Conservation (phyloP, 2,113 vertebrate species). For the Cynopterus brachyotis region DNA sequence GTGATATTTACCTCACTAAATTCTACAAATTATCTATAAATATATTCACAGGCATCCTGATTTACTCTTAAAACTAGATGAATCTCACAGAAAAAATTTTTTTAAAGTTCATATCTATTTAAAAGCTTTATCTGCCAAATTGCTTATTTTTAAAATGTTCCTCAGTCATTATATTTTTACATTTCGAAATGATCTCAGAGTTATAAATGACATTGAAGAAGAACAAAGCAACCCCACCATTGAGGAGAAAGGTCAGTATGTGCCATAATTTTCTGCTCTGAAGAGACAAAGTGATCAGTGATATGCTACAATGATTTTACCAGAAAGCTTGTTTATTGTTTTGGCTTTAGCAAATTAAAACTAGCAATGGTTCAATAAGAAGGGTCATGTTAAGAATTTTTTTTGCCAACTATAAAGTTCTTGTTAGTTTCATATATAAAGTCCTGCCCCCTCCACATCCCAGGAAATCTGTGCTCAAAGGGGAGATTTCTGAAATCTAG, state of each 20-base stretch:
- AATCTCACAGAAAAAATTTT: conserved; percentile 33
- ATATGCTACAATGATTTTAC: conserved; percentile 57
- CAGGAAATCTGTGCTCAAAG: conserved; percentile 56
- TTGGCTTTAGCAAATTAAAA: conserved; percentile 67
- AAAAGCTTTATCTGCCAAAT: conserved; percentile 20
- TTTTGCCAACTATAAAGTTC: conserved; percentile 11
- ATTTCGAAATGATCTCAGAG: conserved; percentile 9
- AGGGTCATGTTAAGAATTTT: conserved; percentile 49
- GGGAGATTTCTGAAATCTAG: conserved; percentile 54
- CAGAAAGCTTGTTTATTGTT: conserved; percentile 53
- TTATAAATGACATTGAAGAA: conserved; percentile 26
- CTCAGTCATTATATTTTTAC: neutral
- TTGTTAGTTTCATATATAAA: neutral
- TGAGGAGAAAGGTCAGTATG: neutral
- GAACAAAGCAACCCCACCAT: conserved; percentile 19
- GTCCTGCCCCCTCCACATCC: neutral
- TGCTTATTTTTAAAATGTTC: conserved; percentile 17
- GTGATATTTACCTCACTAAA: neutral
- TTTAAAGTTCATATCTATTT: neutral
- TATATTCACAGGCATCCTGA: neutral
- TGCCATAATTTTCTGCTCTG: conserved; percentile 56
- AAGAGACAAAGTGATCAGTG: conserved; percentile 59
- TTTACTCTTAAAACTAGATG: conserved; percentile 33
- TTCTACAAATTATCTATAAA: conserved; percentile 9
- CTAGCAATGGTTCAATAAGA: conserved; percentile 47